Base-by-base conservation (phyloP, 2,888 invertebrate species). In the Microdon myrmicae region DNA sequence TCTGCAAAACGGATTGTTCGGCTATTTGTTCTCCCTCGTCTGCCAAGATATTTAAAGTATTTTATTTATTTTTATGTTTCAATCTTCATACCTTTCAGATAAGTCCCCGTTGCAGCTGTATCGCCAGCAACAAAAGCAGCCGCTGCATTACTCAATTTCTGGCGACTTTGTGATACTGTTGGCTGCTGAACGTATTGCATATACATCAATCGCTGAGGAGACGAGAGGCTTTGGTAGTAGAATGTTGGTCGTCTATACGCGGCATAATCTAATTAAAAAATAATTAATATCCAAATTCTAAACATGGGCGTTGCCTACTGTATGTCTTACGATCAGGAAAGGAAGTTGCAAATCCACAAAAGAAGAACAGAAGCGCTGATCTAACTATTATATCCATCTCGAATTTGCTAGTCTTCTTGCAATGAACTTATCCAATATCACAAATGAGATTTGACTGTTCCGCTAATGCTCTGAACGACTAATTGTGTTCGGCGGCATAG, bases 91-190 rank as follows among this genome's bases (percentile, higher is more conserved):
- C 79, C 77, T 70, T 75, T 71, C 26, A 80, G 59, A 67, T 76
- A 79, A 41, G 79, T 77, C 61, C 78, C 76, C 44, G 79, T 76
- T 53, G 79, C 78, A 35, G 79, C 75, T 20, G 77, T 73, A 20
- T 79, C 76, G 2, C 79, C 79, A 60, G 79, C 73, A n/a, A 79
- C 79, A 49, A 78, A 73, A 5, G 78, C 79, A 17, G 69, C 59
- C 10, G 70, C 70, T 9, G 61, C 54, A 55, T 70, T 69, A 6
- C 76, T 73, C 55, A 77, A 75, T 25, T 77, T 75, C 9, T 74
- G 75, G 54, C 71, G 72, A 3, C 72, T 72, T 61, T 71, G 68
- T 13, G 74, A 70, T 6, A 77, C 75, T 38, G 77, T 75, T 32
- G 74, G 75, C 43, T 71, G 70, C 32, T 71, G 71, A 26, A 69